Evolutionary conservation across 2,888 invertebrate species (phyloP).

Genomic region (Diadromus collaris): DNA sequence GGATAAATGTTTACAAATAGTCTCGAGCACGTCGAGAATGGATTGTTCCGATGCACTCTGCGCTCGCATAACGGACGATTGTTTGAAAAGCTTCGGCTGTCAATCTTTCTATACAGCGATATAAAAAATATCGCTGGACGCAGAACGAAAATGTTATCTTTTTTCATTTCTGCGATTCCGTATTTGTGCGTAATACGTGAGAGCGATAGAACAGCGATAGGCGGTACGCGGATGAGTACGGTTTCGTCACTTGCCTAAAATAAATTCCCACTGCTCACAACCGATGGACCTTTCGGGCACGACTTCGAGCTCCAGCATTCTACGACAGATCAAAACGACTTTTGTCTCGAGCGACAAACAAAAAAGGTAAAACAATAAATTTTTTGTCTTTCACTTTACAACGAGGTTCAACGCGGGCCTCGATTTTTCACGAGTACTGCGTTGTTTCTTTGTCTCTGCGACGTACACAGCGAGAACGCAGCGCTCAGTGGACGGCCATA

Average conservation of each 20-base stretch:
- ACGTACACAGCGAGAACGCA: conserved; percentile 68
- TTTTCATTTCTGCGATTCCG: neutral
- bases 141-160: neutral
- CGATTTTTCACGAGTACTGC: conserved; percentile 74
- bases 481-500: conserved; percentile 79
- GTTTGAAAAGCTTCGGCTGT: neutral
- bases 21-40: conserved; percentile 46
- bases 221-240: conserved; percentile 14
- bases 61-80: conserved; percentile 10
- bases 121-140: neutral
- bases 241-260: conserved; percentile 88
- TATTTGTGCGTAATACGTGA: conserved; percentile 66
- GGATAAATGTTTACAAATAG: conserved; percentile 68
- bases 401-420: conserved; percentile 22
- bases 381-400: no score
- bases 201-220: conserved; percentile 37
- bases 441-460: conserved; percentile 77
- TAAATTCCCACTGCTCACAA: conserved; percentile 99
- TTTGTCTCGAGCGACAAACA: conserved; percentile 37
- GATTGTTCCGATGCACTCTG: conserved; percentile 25
- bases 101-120: neutral
- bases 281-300: conserved; percentile 97
- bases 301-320: conserved; percentile 98
- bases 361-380: conserved; percentile 5
- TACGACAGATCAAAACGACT: conserved; percentile 47